These are phyloP conservation scores for Eretmochelys imbricata DNA, from an alignment of 2,113 vertebrate species.

Conservation along the genomic window DNA sequence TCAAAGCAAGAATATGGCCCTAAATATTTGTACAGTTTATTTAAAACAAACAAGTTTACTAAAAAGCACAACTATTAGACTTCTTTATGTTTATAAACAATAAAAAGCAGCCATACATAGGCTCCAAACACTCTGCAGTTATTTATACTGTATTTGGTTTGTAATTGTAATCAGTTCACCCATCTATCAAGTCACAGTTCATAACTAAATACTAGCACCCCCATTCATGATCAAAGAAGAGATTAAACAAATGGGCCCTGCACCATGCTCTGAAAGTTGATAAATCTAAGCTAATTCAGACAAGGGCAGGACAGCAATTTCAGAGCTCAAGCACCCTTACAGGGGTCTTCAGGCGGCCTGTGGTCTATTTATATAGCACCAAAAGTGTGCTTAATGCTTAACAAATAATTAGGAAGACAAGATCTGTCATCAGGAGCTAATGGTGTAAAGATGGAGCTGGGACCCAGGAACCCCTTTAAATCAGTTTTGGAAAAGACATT, in stretches of 20 bases:
- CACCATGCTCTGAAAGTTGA: not conserved
- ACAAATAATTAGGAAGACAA: not conserved
- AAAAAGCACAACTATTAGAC: not conserved
- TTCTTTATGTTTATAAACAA: not conserved
- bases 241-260: not conserved
- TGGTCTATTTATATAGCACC: not conserved
- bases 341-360: not conserved
- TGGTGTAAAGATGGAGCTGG: not conserved
- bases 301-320: not conserved
- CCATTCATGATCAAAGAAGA: not conserved
- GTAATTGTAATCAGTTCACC: not conserved
- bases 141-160: not conserved
- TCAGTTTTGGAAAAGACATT: not conserved
- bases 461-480: not conserved
- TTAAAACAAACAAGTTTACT: constrained; percentile 23
- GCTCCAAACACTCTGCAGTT: not conserved
- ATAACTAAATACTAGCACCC: not conserved
- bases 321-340: not conserved
- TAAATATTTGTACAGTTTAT: constrained; percentile 39
- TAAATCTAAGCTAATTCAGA: not conserved
- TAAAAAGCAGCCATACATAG: not conserved
- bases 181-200: not conserved
- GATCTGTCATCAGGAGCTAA: not conserved
- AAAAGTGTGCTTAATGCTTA: not conserved
- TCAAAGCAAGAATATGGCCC: not conserved